Evolutionary conservation across 1,140 invertebrate genomes (phyloP).

Genomic region (Portunus trituberculatus): DNA sequence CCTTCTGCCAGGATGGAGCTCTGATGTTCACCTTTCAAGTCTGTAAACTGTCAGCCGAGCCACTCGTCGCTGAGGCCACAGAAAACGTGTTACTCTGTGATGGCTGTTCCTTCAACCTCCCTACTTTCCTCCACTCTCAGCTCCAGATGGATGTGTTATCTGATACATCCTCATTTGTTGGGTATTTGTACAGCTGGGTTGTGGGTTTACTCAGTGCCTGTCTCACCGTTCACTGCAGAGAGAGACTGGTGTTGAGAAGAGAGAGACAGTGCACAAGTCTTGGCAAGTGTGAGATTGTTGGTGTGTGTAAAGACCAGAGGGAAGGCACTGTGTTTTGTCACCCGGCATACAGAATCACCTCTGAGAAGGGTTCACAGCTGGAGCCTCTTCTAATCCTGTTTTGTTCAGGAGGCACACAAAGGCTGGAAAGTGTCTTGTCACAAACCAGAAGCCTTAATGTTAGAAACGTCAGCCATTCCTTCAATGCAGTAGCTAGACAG

Average conservation of each 20-base stretch:
- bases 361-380: neutral
- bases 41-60: neutral
- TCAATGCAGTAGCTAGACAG: neutral
- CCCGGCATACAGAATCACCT: slow-evolving; percentile 47
- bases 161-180: neutral
- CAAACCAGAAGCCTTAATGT: neutral
- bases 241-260: neutral
- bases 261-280: neutral
- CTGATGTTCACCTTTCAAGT: slow-evolving; percentile 82
- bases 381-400: slow-evolving; percentile 40
- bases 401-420: neutral
- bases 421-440: neutral
- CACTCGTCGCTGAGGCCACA: neutral
- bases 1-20: slow-evolving; percentile 82
- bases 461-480: slow-evolving; percentile 35
- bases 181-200: neutral
- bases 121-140: slow-evolving; percentile 32
- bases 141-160: slow-evolving; percentile 48
- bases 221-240: neutral
- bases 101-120: neutral
- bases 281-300: neutral
- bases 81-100: neutral
- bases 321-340: neutral
- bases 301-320: neutral
- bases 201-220: neutral